Base-by-base conservation (phyloP, 2,888 invertebrate genomes). In the Tromatobia lineatoria region DNA sequence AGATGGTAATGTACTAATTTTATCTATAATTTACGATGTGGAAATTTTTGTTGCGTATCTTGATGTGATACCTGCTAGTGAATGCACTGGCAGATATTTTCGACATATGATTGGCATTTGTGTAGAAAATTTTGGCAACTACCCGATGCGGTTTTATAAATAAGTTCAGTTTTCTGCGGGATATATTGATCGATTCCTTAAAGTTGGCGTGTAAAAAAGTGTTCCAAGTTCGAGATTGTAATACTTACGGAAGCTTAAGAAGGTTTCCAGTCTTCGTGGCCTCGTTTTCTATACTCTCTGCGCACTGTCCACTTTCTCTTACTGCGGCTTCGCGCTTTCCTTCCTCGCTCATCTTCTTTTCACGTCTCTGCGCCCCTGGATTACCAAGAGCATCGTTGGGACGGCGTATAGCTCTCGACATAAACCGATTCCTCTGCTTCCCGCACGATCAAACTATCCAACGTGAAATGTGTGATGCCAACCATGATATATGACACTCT, bases 331-430 rank as follows among this genome's bases (percentile, higher is more conserved):
- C 42, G 10, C 54, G n/a, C 42, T 38, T 42, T 15, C 42, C 54
- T 25, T 71, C 71, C 23, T 71, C 23, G 47, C 45, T 67, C 67
- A 29, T 47, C 23, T 52, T 71, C 54, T 71, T 71, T 42, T 57
- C 71, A 38, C 23, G n/a, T 38, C 38, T 54, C 42, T 23, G 11
- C 57, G 25, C 11, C 57, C 50, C 15, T 20, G 71, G 54, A 71
- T 71, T 57, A 42, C 57, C 38, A 23, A 71, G 25, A 71, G 57
- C 54, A 23, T 57, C 54, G 54, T 20, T 18, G 20, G 52, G 52
- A 20, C 54, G 20, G 54, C 52, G 7, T 38, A 45, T 50, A 25
- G 15, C 71, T 71, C 71, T 71, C 71, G 42, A 67, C 57, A 15
- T 54, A 71, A 71, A 57, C 71, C 42, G 71, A 57, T 71, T 57